A percentile compares a stretch with the other conserved stretches of the same genome.
Evolutionary conservation across 2,888 invertebrate genomes (phyloP).

Genomic region (Trichogramma dendrolimi): DNA sequence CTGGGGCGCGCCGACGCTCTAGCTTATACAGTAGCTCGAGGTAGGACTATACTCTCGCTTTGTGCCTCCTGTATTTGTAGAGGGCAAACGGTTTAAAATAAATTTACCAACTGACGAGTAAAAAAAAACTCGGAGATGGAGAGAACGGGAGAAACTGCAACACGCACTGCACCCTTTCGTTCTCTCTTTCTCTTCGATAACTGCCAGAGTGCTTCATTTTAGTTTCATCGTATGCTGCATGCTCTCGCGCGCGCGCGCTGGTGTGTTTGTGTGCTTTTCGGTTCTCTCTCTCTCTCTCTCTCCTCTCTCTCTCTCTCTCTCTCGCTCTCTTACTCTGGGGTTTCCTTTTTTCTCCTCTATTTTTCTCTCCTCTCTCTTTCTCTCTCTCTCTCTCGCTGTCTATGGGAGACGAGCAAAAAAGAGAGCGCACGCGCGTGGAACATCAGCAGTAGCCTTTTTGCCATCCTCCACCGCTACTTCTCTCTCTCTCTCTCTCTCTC

Average conservation of each 20-base stretch:
- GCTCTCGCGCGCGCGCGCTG: background rate
- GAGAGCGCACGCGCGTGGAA: background rate
- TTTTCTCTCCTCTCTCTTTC: background rate
- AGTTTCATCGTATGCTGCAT: background rate
- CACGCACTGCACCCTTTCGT: conserved; percentile 5
- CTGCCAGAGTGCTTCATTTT: conserved; percentile 1
- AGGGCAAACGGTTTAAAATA: conserved; percentile 14
- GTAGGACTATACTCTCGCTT: conserved; percentile 13
- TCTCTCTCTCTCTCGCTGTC: background rate
- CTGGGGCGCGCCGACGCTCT: background rate
- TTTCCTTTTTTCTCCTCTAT: no score
- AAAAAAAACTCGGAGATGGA: conserved; percentile 2
- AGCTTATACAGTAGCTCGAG: background rate
- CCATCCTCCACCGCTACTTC: background rate
- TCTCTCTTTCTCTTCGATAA: conserved; percentile 19
- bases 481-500: background rate
- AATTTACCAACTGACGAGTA: conserved; percentile 20
- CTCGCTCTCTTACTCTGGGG: no score
- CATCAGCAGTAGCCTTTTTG: background rate
- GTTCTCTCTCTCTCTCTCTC: background rate
- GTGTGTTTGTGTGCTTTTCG: no score
- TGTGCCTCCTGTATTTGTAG: conserved; percentile 2
- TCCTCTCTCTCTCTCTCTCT: conserved; percentile 1
- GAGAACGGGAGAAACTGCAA: no score
- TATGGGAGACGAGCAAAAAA: background rate